phyloP scores from a whole-genome alignment of 1,140 invertebrate genomes.

The Globodera ellingtonae region DNA sequence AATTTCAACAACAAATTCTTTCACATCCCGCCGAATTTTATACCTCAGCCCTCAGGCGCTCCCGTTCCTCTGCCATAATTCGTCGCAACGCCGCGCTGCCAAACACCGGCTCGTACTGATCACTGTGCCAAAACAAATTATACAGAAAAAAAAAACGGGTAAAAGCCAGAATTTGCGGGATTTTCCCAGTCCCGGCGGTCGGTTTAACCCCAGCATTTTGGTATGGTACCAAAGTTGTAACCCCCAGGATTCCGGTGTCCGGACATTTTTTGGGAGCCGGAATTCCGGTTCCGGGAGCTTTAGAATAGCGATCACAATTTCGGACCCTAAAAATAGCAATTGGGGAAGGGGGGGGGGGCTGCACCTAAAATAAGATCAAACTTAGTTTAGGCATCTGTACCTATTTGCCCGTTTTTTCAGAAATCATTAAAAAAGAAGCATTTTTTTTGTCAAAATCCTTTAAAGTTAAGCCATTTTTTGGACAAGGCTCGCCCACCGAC shows the following conservation, averaged over 20 bases:
- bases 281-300: not conserved
- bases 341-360: no score
- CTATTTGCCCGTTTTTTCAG: not conserved
- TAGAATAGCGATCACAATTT: not conserved
- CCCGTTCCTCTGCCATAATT: slow-evolving; percentile 17
- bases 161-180: not conserved
- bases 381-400: not conserved
- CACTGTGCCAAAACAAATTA: not conserved
- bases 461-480: no score
- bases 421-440: not conserved
- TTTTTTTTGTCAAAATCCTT: not conserved
- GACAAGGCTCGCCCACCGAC: slow-evolving; percentile 1
- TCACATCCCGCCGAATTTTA: not conserved
- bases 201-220: not conserved
- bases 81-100: not conserved
- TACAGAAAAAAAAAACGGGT: not conserved
- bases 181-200: no score
- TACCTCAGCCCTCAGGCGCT: slow-evolving; percentile 11
- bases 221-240: not conserved
- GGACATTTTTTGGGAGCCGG: not conserved
- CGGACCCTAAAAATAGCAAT: not conserved
- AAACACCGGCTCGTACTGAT: slow-evolving; percentile 11
- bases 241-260: not conserved
- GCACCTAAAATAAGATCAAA: not conserved
- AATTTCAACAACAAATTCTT: slow-evolving; percentile 2